Percentiles rank a stretch among this genome's conserved stretches.
phyloP scores from a whole-genome alignment of 53 echinoderm and acorn worm species.

The Paracentrotus lividus region DNA sequence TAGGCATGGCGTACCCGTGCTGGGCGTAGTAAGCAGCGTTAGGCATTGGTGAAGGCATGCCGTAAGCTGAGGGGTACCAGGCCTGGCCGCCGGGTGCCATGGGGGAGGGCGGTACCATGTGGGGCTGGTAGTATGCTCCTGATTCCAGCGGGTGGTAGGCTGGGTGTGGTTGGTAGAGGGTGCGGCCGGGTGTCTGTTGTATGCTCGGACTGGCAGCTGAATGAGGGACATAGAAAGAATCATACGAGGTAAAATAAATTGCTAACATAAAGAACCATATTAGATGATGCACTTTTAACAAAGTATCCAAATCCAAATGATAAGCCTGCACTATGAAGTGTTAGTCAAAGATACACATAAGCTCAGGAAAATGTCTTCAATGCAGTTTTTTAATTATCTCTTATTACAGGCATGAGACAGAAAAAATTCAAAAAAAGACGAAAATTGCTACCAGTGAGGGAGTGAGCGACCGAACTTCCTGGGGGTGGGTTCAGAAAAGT shows the following conservation, averaged over 20 bases:
- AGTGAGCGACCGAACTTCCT: too few relatives aligned
- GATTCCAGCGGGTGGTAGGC: slow-evolving; percentile 45
- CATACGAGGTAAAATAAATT: too few relatives aligned
- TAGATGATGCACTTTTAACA: too few relatives aligned
- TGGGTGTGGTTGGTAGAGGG: slow-evolving; percentile 60
- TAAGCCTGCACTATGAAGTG: too few relatives aligned
- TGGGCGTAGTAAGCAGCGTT: slow-evolving; percentile 48
- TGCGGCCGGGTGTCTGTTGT: slow-evolving; percentile 18
- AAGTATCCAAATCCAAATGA: too few relatives aligned
- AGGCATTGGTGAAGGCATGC: slow-evolving; percentile 51
- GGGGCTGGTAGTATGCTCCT: slow-evolving; percentile 59
- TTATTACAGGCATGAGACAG: too few relatives aligned
- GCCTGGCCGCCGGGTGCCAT: slow-evolving; percentile 19
- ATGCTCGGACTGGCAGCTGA: slow-evolving; percentile 56
- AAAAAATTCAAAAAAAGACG: too few relatives aligned
- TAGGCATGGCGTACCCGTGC: slow-evolving; percentile 38
- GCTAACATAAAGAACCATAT: not conserved
- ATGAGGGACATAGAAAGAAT: not conserved
- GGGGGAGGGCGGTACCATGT: slow-evolving; percentile 65
- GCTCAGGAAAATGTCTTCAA: too few relatives aligned
- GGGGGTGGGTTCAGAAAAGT: too few relatives aligned
- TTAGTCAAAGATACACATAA: too few relatives aligned
- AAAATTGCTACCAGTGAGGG: too few relatives aligned
- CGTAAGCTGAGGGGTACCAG: slow-evolving; percentile 69
- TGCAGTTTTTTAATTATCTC: too few relatives aligned